Conservation (phyloP, 2,888 invertebrate genomes). For the Leucozona laternaria region DNA sequence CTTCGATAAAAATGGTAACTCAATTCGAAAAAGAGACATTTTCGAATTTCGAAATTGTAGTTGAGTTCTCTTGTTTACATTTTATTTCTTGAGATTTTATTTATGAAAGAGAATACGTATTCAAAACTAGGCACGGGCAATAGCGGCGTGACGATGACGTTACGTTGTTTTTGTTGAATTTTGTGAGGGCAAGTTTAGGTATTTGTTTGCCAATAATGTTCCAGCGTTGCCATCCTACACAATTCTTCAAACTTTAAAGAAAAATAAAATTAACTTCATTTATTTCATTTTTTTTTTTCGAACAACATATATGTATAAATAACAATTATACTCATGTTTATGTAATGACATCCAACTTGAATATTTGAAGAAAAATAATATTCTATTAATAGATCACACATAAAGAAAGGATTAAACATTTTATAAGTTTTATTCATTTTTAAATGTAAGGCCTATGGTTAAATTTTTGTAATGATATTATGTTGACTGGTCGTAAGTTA, state of each 20-base stretch:
- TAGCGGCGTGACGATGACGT: neutral
- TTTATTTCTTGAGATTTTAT: conserved; percentile 17
- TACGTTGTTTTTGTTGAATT: conserved; percentile 14
- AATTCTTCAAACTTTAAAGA: neutral
- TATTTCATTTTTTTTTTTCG: too few species aligned
- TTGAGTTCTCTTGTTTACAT: conserved; percentile 45
- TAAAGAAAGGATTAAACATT: too few species aligned
- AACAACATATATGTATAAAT: too few species aligned
- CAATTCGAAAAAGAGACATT: conserved; percentile 1
- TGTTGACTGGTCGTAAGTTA: too few species aligned
- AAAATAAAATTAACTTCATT: too few species aligned
- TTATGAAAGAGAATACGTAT: conserved; percentile 19
- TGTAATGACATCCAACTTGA: too few species aligned
- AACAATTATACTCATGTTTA: too few species aligned
- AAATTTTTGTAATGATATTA: too few species aligned
- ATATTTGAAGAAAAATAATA: too few species aligned
- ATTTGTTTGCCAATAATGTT: neutral
- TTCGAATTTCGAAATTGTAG: conserved; percentile 9
- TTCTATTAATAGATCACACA: too few species aligned
- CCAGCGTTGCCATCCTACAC: neutral
- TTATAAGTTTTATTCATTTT: too few species aligned
- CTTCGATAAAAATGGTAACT: neutral
- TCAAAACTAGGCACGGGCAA: neutral
- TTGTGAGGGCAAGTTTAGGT: neutral
- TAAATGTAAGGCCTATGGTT: too few species aligned